These are phyloP conservation scores for Colletes collaris DNA, from an alignment of 2,888 invertebrate species.

Conservation along the genomic window DNA sequence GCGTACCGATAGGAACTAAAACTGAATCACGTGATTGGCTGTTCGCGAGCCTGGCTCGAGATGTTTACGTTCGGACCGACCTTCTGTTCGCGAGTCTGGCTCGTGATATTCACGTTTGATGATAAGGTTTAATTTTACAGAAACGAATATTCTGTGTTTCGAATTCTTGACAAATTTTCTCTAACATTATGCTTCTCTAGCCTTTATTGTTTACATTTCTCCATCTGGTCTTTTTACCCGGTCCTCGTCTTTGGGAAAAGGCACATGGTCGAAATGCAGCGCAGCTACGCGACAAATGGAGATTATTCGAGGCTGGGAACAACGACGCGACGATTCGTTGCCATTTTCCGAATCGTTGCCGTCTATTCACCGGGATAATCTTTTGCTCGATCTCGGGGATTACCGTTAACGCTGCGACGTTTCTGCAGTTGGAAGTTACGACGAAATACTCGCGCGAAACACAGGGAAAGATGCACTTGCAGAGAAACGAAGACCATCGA, in stretches of 20 bases:
- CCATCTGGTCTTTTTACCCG: not conserved
- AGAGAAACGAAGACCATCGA: constrained; percentile 10
- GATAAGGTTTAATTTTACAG: too few relatives aligned
- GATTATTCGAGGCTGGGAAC: constrained; percentile 61
- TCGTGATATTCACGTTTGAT: too few relatives aligned
- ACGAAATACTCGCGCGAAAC: constrained; percentile 36
- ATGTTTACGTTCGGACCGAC: too few relatives aligned
- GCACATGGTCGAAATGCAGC: constrained; percentile 29
- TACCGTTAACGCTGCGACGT: constrained; percentile 62
- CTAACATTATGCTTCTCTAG: not conserved
- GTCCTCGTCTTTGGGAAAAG: constrained; percentile 23
- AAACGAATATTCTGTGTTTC: too few relatives aligned
- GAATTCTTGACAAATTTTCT: not conserved
- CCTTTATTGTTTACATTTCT: constrained; percentile 35
- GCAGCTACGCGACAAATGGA: constrained; percentile 57
- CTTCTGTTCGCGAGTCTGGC: too few relatives aligned
- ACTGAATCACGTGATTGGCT: too few relatives aligned
- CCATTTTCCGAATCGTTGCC: constrained; percentile 71
- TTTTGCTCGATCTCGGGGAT: constrained; percentile 69
- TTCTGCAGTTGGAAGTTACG: constrained; percentile 45
- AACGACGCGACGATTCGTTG: constrained; percentile 57
- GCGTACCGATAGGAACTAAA: too few relatives aligned
- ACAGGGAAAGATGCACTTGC: not conserved
- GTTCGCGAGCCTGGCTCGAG: too few relatives aligned
- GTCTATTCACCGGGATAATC: constrained; percentile 66